Base-by-base conservation (phyloP, 2,113 vertebrate genomes). In the Lepus timidus region DNA sequence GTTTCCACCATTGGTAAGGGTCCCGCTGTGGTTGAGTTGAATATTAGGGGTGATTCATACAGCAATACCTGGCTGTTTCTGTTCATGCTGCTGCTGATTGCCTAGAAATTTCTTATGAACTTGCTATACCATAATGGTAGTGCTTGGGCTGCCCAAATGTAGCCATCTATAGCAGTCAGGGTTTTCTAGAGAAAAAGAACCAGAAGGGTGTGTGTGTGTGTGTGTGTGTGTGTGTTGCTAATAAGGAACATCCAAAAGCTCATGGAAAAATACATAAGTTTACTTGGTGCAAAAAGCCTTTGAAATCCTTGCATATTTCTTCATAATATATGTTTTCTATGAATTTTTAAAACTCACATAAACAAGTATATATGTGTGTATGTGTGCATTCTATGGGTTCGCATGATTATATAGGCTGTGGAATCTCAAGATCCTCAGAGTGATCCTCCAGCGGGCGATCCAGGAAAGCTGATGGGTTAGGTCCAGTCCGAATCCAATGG, bases 41-140 rank as follows among this genome's bases (percentile, higher is more conserved):
- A 20, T 0, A 3, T 27, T 2, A 23, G 52, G 22, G 76, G 17
- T 27, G 39, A 27, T n/a, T 7, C 20, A 83, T 3, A 6, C 0
- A 20, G 27, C 36, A 58, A 31, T 20, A 33, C 52, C 49, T 70
- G 31, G 70, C 16, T 29, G 3, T 62, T 4, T 52, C 9, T 27
- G 62, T 67, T 33, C 5, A 1, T 3, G 4, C 55, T 68, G 36
- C 31, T 12, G 20, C 39, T 36, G 83, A 19, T 0, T 20, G 14
- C 33, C 85, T 51, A 23, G 39, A 3, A 39, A 16, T 80, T 76
- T 58, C 74, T 61, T 6, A 0, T 33, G 44, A 74, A 33, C 58
- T 73, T 36, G 22, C 44, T 64, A 58, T 2, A 1, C 44, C 79
- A 27, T 29, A n/a, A 44, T 49, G 49, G 13, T 9, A 20, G 36